Evolutionary conservation across 1,140 invertebrate genomes (phyloP).

Genomic region (Drosophila obscura): DNA sequence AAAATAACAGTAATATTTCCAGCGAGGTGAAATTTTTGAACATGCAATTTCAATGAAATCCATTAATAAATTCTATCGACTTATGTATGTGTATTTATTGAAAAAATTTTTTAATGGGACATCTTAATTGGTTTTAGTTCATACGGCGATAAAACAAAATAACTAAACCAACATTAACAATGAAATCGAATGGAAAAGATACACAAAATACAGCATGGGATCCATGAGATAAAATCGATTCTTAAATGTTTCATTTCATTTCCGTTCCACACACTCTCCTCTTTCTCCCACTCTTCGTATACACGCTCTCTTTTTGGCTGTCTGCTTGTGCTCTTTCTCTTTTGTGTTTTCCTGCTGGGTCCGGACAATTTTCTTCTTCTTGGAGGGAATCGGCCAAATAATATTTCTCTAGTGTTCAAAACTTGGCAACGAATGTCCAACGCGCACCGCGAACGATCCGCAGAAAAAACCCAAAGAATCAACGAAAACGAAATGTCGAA

Average conservation of each 20-base stretch:
- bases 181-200: constrained; percentile 31
- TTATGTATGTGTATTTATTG: constrained; percentile 21
- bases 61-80: constrained; percentile 14
- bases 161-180: background rate
- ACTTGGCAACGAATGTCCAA: constrained; percentile 73
- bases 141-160: constrained; percentile 13
- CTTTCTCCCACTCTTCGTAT: constrained; percentile 8
- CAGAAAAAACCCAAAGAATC: constrained; percentile 17
- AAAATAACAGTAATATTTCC: too few species aligned
- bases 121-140: constrained; percentile 39
- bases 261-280: constrained; percentile 39
- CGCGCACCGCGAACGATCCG: constrained; percentile 60
- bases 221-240: constrained; percentile 45
- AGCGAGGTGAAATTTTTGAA: too few species aligned
- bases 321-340: constrained; percentile 3
- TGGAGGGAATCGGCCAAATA: constrained; percentile 52
- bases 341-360: constrained; percentile 63
- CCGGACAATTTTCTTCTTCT: constrained; percentile 62
- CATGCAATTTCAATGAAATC: too few species aligned
- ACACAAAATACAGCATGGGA: constrained; percentile 7
- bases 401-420: constrained; percentile 78
- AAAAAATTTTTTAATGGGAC: constrained; percentile 18
- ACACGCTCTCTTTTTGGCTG: constrained; percentile 15
- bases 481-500: constrained; percentile 65
- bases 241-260: constrained; percentile 51